These are phyloP conservation scores for Aptenodytes patagonicus DNA, from an alignment of 2,113 vertebrate species.

Conservation along the genomic window DNA sequence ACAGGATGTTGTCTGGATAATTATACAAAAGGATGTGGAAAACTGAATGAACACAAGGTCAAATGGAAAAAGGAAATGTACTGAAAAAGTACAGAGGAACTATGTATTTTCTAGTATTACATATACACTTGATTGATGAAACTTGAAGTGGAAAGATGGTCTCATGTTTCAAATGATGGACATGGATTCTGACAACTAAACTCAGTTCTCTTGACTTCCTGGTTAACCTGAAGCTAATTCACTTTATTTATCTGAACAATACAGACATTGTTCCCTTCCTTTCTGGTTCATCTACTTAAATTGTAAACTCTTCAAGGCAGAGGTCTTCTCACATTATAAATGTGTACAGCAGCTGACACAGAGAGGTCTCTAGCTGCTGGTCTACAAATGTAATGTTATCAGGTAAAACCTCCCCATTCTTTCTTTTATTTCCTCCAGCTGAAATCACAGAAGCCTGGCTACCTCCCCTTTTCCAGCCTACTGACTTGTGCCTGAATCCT, in stretches of 20 bases:
- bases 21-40: neutral
- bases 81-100: neutral
- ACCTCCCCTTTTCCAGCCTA: neutral
- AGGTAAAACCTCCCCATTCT: neutral
- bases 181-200: constrained; percentile 9
- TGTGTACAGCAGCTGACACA: neutral
- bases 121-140: neutral
- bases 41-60: neutral
- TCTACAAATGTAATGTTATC: neutral
- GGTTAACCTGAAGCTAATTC: constrained; percentile 6
- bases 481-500: neutral
- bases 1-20: neutral
- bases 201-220: neutral
- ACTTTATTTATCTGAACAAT: neutral
- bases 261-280: neutral
- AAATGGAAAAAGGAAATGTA: neutral
- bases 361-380: neutral
- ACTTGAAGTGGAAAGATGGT: neutral
- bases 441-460: neutral
- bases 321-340: neutral
- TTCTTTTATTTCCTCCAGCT: neutral
- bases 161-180: neutral
- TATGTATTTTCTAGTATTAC: neutral
- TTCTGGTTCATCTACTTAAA: neutral
- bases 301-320: neutral